Evolutionary conservation across 2,888 invertebrate genomes (phyloP), one percentile per base, ranked within the genome.

Genomic region (Euplexia lucipara): DNA sequence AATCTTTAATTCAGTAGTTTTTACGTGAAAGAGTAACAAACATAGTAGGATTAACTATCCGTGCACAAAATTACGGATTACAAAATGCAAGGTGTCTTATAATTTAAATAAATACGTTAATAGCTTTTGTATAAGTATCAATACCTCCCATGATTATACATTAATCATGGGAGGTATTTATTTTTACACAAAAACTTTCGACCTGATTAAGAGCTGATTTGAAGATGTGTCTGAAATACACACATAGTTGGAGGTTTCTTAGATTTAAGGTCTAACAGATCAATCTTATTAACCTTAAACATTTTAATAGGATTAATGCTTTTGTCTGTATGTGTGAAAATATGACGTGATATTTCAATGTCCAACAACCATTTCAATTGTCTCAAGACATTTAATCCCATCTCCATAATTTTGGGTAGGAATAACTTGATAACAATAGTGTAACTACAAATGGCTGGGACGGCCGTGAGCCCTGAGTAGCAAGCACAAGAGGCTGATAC

Each of bases 401-500:
- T 57, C 32, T 49, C 18, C 58, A 75, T 52, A 44, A 68, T 48
- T 35, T 70, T 45, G 16, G 32, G 20, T 35, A 35, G 4, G 22
- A 64, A 64, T 52, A 59, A 64, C 51, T 64, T 52, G 14, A 52
- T 22, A 65, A 75, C 70, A 75, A 73, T 75, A 52, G 59, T 45
- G 22, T 53, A 34, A 45, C 26, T 59, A 75, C 44, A 57, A 73
- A 57, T 60, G 47, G 37, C 8, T 49, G 26, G 16, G 37, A 60
- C 47, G 42, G 30, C 47, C 48, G 22, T 74, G 44, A 52, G 45
- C 22, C 16, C 47, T 52, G 26, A 51, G 45, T 57, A 65, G 26
- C 35, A 20, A 45, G 53, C 51, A 47, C 42, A 34, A 53, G 54
- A 45, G 60, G 26, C 58, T 51, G 61, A 52, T 62, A 59, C 62